Evolutionary conservation across 2,888 invertebrate genomes (phyloP).

Genomic region (Neria commutata): DNA sequence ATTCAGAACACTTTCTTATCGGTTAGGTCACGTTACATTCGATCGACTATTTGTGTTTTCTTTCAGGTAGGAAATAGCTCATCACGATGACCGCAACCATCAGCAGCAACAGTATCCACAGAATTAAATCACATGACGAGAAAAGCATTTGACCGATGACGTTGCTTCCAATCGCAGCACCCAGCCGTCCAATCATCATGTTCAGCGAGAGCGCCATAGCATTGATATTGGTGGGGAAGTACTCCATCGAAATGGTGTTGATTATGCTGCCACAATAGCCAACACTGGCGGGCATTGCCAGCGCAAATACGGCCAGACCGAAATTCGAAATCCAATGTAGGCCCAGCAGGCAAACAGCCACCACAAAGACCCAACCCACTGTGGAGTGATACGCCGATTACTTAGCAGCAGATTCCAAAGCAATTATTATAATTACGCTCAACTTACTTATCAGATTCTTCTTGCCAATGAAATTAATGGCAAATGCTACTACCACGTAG

Average conservation of each 20-base stretch:
- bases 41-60: slow-evolving; percentile 18
- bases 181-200: slow-evolving; percentile 58
- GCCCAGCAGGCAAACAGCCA: slow-evolving; percentile 66
- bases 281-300: slow-evolving; percentile 65
- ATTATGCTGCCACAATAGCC: slow-evolving; percentile 67
- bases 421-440: neutral
- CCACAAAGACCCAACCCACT: slow-evolving; percentile 60
- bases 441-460: slow-evolving; percentile 65
- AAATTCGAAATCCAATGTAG: slow-evolving; percentile 69
- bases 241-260: slow-evolving; percentile 67
- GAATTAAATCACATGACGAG: slow-evolving; percentile 41
- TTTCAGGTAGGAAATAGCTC: slow-evolving; percentile 43
- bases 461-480: slow-evolving; percentile 67
- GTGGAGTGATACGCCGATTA: neutral
- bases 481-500: slow-evolving; percentile 69
- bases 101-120: slow-evolving; percentile 41
- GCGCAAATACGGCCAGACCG: slow-evolving; percentile 66
- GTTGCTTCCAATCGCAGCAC: slow-evolving; percentile 56
- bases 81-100: slow-evolving; percentile 31
- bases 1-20: no score
- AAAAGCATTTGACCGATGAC: slow-evolving; percentile 47
- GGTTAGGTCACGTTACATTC: neutral
- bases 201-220: slow-evolving; percentile 61
- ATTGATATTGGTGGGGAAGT: slow-evolving; percentile 66
- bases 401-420: neutral